Percentiles rank a stretch among this genome's conserved stretches.
Evolutionary conservation across 2,797 vertebrate genomes (phyloP).

Genomic region (Antrozous pallidus): DNA sequence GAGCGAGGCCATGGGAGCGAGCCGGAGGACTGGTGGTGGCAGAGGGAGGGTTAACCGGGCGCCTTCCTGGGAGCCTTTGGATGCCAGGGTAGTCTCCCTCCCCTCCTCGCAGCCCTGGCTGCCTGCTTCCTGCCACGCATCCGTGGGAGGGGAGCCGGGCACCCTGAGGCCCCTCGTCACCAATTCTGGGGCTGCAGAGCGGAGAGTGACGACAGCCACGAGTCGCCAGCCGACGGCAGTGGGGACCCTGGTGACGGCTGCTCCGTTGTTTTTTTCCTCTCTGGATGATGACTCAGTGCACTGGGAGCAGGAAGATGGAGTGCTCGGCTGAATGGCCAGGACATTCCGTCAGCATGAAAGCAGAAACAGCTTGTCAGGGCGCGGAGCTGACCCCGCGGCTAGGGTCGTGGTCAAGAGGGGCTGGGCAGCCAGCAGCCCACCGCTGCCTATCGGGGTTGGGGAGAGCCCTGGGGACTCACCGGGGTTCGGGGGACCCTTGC

Average conservation of each 20-base stretch:
- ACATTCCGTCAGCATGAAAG: slow-evolving; percentile 67
- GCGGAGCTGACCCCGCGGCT: not conserved
- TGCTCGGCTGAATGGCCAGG: slow-evolving; percentile 60
- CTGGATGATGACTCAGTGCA: slow-evolving; percentile 74
- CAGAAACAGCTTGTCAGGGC: slow-evolving; percentile 37
- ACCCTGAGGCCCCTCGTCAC: slow-evolving; percentile 41
- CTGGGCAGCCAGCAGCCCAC: not conserved
- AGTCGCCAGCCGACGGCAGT: slow-evolving; percentile 51
- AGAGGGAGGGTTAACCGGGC: slow-evolving; percentile 52
- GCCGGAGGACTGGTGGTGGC: not conserved
- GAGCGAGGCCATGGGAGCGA: not conserved
- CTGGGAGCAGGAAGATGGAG: slow-evolving; percentile 66
- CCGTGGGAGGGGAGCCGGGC: slow-evolving; percentile 38
- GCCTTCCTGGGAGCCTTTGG: slow-evolving; percentile 17
- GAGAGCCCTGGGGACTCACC: not conserved
- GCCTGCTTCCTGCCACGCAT: slow-evolving; percentile 7
- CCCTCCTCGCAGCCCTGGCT: not conserved
- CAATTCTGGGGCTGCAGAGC: slow-evolving; percentile 14
- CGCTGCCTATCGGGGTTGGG: not conserved
- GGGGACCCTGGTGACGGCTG: slow-evolving; percentile 68
- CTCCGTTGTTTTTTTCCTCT: slow-evolving; percentile 70
- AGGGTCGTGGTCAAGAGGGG: slow-evolving; percentile 21
- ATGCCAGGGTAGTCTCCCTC: slow-evolving; percentile 37
- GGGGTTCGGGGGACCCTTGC: not conserved
- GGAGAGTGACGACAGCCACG: slow-evolving; percentile 54